Base-by-base conservation (phyloP, 2,888 invertebrate species). In the Clanis bilineata region DNA sequence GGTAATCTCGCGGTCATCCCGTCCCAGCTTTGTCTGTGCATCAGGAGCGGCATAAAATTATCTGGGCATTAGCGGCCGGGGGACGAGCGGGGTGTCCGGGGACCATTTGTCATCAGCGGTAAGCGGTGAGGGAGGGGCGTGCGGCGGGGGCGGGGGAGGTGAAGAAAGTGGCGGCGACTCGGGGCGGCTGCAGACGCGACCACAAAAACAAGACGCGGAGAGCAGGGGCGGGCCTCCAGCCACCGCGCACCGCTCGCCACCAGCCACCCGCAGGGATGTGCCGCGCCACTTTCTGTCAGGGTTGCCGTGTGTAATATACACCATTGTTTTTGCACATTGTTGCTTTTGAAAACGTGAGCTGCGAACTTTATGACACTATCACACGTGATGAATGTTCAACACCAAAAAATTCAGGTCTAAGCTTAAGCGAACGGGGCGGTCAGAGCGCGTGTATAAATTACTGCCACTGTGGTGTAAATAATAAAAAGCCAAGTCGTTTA, bases 31-130 rank as follows among this genome's bases (percentile, higher is more conserved):
- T 80, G 82, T 82, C 82, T 83, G 86, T 83, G 85, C 84, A 85
- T 82, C 82, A 82, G 82, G 79, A 81, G 82, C 82, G 78, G 86
- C 86, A 88, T 88, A 87, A 88, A 89, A 90, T 90, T 91, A 92
- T 90, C 88, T 85, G 87, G 82, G 84, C 89, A 90, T 90, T 88
- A 90, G 85, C 85, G 80, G 79, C 74, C 69, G 82, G 70, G 72
- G 79, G 76, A 80, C 73, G 79, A 77, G 83, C 77, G 79, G 84
- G 83, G 85, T 79, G 83, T 80, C 79, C 86, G 85, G 86, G 81
- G 83, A 89, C 90, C 92, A 92, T 93, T 92, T 92, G 92, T 92
- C 92, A 91, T 91, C 88, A 82, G 83, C 79, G 83, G 86, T 69
- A 73, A 65, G 71, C 67, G 70, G 70, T 65, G 72, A 64, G 71